These are phyloP conservation scores for Pseudachorutes palmiensis DNA, from an alignment of 1,140 invertebrate genomes.

Conservation along the genomic window DNA sequence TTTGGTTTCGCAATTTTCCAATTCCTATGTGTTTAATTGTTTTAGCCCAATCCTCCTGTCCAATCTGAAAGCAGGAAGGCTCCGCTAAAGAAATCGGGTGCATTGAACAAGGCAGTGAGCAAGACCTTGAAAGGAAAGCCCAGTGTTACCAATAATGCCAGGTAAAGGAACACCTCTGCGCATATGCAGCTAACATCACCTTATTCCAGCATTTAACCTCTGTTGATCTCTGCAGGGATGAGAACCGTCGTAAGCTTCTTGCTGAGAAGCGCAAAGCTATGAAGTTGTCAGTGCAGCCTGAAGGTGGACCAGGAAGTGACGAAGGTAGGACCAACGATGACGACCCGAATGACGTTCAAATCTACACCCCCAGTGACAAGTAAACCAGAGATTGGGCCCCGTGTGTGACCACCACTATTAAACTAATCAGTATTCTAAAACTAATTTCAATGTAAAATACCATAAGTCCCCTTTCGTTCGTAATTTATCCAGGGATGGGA, in stretches of 20 bases:
- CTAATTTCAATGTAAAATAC: too few relatives aligned
- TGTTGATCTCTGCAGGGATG: conserved; percentile 47
- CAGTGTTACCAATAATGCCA: too few relatives aligned
- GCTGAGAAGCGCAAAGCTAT: conserved; percentile 65
- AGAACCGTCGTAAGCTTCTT: conserved; percentile 66
- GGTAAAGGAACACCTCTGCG: neutral
- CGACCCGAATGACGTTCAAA: neutral
- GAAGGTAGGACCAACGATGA: neutral
- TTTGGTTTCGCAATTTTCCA: neutral
- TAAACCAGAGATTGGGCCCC: neutral
- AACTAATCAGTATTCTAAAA: too few relatives aligned
- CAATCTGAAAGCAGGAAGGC: too few relatives aligned
- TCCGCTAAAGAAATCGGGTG: neutral
- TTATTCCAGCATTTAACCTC: too few relatives aligned
- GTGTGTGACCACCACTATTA: too few relatives aligned
- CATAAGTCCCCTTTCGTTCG: too few relatives aligned
- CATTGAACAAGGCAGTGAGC: conserved; percentile 44
- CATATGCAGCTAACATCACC: neutral
- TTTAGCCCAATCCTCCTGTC: too few relatives aligned
- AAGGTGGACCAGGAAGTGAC: neutral
- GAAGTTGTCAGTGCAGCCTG: conserved; percentile 36
- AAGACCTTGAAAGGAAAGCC: too few relatives aligned
- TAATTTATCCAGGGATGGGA: too few relatives aligned
- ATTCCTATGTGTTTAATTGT: neutral
- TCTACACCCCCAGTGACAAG: neutral